A percentile compares a stretch with the other conserved stretches of the same genome.
phyloP scores from a whole-genome alignment of 2,888 invertebrate species.

The Drosophila kuntzei region DNA sequence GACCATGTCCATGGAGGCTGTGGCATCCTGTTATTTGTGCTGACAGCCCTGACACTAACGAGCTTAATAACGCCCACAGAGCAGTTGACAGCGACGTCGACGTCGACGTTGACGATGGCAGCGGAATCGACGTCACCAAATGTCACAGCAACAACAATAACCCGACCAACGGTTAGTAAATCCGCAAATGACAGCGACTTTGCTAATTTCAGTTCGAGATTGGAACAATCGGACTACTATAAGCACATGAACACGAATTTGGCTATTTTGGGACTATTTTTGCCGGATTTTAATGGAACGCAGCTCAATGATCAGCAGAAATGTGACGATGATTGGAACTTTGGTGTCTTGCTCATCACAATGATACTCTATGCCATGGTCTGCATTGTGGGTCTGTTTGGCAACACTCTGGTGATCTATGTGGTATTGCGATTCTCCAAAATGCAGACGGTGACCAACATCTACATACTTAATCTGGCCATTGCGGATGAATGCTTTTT shows the following conservation, averaged over 20 bases:
- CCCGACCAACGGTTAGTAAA: constrained; percentile 1
- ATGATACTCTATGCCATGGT: constrained; percentile 93
- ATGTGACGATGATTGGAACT: constrained; percentile 87
- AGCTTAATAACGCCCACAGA: constrained; percentile 80
- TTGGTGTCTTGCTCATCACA: constrained; percentile 87
- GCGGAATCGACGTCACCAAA: not conserved
- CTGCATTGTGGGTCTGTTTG: constrained; percentile 94
- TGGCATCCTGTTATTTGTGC: constrained; percentile 73
- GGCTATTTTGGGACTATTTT: constrained; percentile 19
- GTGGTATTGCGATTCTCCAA: constrained; percentile 95
- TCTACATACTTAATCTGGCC: constrained; percentile 97
- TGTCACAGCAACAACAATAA: constrained; percentile 35
- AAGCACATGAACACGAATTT: constrained; percentile 65
- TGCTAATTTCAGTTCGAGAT: constrained; percentile 30
- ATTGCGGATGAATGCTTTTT: constrained; percentile 97
- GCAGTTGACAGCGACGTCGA: constrained; percentile 61
- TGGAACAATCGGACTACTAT: constrained; percentile 57
- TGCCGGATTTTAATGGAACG: constrained; percentile 59
- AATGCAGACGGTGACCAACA: constrained; percentile 98
- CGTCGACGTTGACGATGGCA: constrained; percentile 25
- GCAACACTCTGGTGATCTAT: constrained; percentile 96
- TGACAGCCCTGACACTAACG: constrained; percentile 79
- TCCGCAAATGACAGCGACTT: constrained; percentile 12
- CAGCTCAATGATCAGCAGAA: constrained; percentile 41
- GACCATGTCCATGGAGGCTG: constrained; percentile 57